Evolutionary conservation across 2,888 invertebrate species (phyloP), one percentile per base, ranked within the genome.

Genomic region (Homarus gammarus): DNA sequence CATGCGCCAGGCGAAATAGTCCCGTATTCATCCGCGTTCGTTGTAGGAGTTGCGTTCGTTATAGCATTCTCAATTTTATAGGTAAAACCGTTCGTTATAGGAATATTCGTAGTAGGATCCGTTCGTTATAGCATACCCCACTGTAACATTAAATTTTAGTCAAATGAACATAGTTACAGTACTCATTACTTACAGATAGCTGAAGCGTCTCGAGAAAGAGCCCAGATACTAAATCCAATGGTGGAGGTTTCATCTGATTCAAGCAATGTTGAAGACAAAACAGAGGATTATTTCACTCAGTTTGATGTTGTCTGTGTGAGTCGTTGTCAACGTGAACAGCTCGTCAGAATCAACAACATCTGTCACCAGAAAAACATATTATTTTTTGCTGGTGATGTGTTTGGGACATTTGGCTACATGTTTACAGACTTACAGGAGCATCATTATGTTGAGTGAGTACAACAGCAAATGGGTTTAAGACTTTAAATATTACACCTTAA

Each of bases 331-430:
- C 96, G 96, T 91, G 95, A 96, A 36, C 96, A 97, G 93, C 94
- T 97, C 79, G 94, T 96, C 84, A 96, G 96, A 91, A 95, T 99
- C 56, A 96, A 98, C 94, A 95, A 95, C 49, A 95, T 96, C 72
- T 98, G 98, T 93, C 95, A 97, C 18, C 95, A 96, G 84, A 95
- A 95, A 78, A 88, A 84, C 81, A 81, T 83, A 61, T 56, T 91
- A 93, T 98, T 99, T 93, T 96, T 98, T 93, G 96, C 96, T 92
- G 97, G 97, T 0, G 98, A 98, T 94, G 97, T 98, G 18, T 98
- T 97, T 96, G 99, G 99, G 72, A 96, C 96, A 95, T 97, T 97
- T 94, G 99, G 99, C 0, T 99, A 96, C 94, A 96, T 97, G 93
- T 98, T 99, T 94, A 96, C 97, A 22, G 99, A 99, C 94, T 95